phyloP scores from a whole-genome alignment of 2,113 vertebrate genomes.

The Marcusenius ussheri region DNA sequence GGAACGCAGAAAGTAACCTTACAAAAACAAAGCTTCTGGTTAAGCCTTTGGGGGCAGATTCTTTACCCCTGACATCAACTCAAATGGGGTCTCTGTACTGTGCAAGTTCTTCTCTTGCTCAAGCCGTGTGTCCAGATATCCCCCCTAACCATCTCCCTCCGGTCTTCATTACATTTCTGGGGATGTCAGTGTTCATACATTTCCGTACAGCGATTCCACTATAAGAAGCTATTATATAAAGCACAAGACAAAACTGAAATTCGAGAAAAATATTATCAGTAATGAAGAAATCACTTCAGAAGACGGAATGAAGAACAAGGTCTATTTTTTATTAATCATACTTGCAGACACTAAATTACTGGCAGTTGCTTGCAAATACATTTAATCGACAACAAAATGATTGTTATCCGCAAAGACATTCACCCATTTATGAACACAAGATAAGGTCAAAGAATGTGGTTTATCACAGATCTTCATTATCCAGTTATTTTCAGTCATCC shows the following conservation, averaged over 20 bases:
- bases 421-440: not conserved
- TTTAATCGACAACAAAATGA: not conserved
- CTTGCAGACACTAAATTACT: not conserved
- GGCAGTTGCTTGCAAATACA: not conserved
- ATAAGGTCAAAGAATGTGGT: not conserved
- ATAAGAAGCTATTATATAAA: not conserved
- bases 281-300: not conserved
- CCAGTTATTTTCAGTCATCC: not conserved
- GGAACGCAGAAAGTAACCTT: not conserved
- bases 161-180: not conserved
- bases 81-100: not conserved
- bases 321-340: not conserved
- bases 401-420: not conserved
- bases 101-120: not conserved
- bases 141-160: not conserved
- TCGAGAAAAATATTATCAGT: not conserved
- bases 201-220: not conserved
- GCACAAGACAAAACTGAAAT: not conserved
- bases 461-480: not conserved
- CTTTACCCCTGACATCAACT: not conserved
- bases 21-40: not conserved
- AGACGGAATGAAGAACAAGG: not conserved
- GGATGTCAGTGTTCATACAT: not conserved
- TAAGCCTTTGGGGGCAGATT: not conserved
- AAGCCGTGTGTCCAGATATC: not conserved